Evolutionary conservation across 1,140 invertebrate species (phyloP).

Genomic region (Ips typographus): DNA sequence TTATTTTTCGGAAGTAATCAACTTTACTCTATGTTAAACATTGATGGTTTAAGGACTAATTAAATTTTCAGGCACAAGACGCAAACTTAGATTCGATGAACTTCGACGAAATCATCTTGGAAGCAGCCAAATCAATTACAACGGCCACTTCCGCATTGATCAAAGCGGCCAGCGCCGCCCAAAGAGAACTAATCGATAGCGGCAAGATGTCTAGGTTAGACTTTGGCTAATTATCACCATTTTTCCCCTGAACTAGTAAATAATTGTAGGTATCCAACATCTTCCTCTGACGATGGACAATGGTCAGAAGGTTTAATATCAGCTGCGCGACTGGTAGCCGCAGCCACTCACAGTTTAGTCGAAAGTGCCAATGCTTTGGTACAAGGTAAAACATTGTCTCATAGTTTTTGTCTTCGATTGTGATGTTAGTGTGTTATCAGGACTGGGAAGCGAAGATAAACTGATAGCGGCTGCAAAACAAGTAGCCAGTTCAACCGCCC

Average conservation of each 20-base stretch:
- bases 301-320: constrained; percentile 98
- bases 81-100: constrained; percentile 86
- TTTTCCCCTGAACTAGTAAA: not conserved
- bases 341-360: constrained; percentile 94
- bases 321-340: constrained; percentile 92
- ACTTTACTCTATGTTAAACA: no score
- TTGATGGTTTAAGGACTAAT: not conserved
- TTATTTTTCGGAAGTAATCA: no score
- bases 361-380: constrained; percentile 97
- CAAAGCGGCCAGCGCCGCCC: constrained; percentile 93
- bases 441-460: constrained; percentile 89
- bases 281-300: constrained; percentile 92
- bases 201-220: constrained; percentile 68
- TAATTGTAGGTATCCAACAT: constrained; percentile 56
- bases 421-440: constrained; percentile 19
- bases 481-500: constrained; percentile 96
- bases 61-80: constrained; percentile 59
- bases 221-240: not conserved
- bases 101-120: constrained; percentile 98
- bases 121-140: constrained; percentile 97
- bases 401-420: not conserved
- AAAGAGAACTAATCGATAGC: constrained; percentile 85
- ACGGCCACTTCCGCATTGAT: constrained; percentile 95
- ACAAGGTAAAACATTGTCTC: constrained; percentile 67
- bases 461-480: constrained; percentile 96